phyloP scores from a whole-genome alignment of 1,140 invertebrate genomes.

The Drosophila lowei region DNA sequence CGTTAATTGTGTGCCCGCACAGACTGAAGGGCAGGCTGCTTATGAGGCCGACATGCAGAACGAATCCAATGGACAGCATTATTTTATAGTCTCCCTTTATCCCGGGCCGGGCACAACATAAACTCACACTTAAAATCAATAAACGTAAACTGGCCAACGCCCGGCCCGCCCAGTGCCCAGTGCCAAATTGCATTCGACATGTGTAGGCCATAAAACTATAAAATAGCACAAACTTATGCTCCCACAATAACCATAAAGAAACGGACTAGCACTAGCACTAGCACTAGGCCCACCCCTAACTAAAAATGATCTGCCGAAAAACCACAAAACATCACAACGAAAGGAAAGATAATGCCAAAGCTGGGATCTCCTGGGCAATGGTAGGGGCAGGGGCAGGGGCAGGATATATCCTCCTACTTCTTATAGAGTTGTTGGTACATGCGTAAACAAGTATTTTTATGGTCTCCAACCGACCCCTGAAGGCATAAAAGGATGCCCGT shows the following conservation, averaged over 20 bases:
- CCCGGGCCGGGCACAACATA: constrained; percentile 47
- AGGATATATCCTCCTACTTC: neutral
- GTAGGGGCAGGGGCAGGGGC: neutral
- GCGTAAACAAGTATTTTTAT: constrained; percentile 79
- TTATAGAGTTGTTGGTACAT: constrained; percentile 77
- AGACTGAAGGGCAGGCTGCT: constrained; percentile 31
- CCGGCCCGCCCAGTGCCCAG: constrained; percentile 58
- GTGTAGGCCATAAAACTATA: constrained; percentile 73
- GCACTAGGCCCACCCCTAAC: constrained; percentile 11
- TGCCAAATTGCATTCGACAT: constrained; percentile 56
- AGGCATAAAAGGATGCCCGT: constrained; percentile 74
- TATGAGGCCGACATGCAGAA: constrained; percentile 71
- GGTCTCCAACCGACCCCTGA: constrained; percentile 22
- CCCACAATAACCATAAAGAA: constrained; percentile 69
- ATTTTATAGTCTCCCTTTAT: constrained; percentile 33
- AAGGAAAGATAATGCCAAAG: constrained; percentile 6
- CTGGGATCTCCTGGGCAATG: neutral
- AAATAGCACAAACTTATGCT: constrained; percentile 76
- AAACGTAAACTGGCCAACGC: constrained; percentile 64
- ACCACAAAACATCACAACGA: constrained; percentile 14
- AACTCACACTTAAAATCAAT: constrained; percentile 81
- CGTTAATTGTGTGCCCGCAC: constrained; percentile 53
- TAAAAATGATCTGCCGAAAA: constrained; percentile 42
- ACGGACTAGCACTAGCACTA: constrained; percentile 8
- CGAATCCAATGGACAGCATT: constrained; percentile 40